Evolutionary conservation across 2,888 invertebrate genomes (phyloP), one percentile per base, ranked within the genome.

Genomic region (Taphrorychus bicolor): DNA sequence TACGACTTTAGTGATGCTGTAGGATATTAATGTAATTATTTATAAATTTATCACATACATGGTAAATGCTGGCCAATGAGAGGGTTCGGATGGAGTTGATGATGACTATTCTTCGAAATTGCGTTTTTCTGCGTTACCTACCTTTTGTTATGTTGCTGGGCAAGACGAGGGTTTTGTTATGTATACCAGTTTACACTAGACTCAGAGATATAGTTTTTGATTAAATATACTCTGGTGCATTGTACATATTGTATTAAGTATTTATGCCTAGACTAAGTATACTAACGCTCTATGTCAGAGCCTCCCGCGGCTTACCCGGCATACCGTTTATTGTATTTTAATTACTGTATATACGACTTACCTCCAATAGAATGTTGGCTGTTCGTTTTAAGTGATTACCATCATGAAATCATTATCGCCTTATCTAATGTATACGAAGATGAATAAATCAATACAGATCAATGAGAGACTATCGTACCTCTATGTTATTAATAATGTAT

Each of bases 341-440:
- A 45, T 45, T 66, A 63, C 61, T 78, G 77, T 79, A 79, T 69
- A 78, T 79, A 79, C 77, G 79, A 77, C 76, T 78, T 81, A 82
- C 81, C 81, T 82, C 81, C 81, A 78, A 79, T 77, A 68, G 70
- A 81, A 81, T 82, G 81, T 82, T 82, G 83, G 83, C 83, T 83
- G 83, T 82, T 82, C 81, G 80, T 82, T 83, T 82, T 76, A 82
- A 82, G 82, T 83, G 83, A 83, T 83, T 82, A 82, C 82, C 82
- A 83, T 80, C 83, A 81, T 78, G 79, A 81, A n/a, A 81, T 80
- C 80, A 82, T 83, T 83, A 70, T 83, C 85, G 88, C 88, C 88
- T 88, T 88, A 88, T 85, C 85, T 86, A 86, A 88, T 87, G 88
- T 88, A 88, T 88, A 88, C 88, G 88, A 88, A 84, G 81, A 62